Conservation (phyloP, 2,888 invertebrate genomes). For the Agrotis clavis region DNA sequence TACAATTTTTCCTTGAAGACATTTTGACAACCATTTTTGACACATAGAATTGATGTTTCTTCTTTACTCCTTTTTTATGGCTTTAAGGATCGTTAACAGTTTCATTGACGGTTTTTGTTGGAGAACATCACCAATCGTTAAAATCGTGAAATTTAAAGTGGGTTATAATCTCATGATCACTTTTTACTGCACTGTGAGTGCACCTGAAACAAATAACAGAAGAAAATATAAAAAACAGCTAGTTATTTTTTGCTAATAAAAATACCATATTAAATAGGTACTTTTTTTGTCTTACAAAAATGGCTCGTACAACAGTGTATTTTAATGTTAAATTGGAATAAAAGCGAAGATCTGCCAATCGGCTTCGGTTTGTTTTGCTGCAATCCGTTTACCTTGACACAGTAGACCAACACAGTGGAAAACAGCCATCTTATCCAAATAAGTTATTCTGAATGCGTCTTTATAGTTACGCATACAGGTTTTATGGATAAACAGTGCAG, state of each 20-base stretch:
- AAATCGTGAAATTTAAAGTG: neutral
- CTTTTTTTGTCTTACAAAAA: conserved; percentile 25
- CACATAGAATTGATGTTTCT: too few relatives aligned
- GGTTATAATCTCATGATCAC: conserved; percentile 8
- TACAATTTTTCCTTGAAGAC: too few relatives aligned
- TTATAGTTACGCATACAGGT: neutral
- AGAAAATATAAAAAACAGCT: conserved; percentile 5
- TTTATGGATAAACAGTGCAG: conserved; percentile 32
- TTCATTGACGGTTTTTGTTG: too few relatives aligned
- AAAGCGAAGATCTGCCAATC: conserved; percentile 24
- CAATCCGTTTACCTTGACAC: conserved; percentile 58
- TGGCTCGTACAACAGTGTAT: conserved; percentile 18
- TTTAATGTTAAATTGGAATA: conserved; percentile 33
- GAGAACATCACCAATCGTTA: neutral
- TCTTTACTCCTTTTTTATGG: too few relatives aligned
- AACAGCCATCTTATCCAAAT: conserved; percentile 52
- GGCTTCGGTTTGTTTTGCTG: conserved; percentile 48
- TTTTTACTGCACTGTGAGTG: conserved; percentile 37
- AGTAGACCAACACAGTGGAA: conserved; percentile 13
- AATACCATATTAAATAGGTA: conserved; percentile 1
- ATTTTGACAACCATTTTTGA: too few relatives aligned
- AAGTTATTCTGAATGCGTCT: conserved; percentile 51
- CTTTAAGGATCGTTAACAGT: too few relatives aligned
- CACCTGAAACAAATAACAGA: conserved; percentile 29
- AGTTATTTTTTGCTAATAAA: conserved; percentile 35